phyloP scores from a whole-genome alignment of 2,888 invertebrate species.

The Julus scanicus region DNA sequence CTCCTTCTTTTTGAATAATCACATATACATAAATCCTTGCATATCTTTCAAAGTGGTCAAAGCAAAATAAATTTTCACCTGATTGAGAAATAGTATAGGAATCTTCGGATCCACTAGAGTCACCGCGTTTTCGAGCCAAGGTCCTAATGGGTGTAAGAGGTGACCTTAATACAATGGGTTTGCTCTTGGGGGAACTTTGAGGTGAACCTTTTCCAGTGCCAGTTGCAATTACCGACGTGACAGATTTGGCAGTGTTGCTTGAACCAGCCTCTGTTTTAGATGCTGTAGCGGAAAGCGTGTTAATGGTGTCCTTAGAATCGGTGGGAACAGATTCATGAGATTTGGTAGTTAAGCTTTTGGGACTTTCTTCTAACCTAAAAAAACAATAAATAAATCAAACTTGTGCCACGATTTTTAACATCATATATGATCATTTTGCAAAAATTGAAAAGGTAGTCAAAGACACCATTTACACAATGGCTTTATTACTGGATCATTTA shows the following conservation, averaged over 20 bases:
- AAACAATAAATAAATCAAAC: too few species aligned
- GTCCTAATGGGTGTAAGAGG: constrained; percentile 59
- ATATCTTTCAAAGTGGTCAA: too few species aligned
- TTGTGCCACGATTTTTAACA: too few species aligned
- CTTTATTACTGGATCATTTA: too few species aligned
- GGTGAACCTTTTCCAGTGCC: not conserved
- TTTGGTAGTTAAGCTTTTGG: not conserved
- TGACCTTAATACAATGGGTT: constrained; percentile 54
- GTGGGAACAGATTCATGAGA: not conserved
- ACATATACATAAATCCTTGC: too few species aligned
- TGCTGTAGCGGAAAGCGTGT: not conserved
- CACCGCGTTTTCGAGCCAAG: constrained; percentile 56
- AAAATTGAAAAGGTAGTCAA: too few species aligned
- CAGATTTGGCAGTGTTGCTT: not conserved
- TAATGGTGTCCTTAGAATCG: not conserved
- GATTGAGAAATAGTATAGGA: constrained; percentile 62
- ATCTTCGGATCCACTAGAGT: constrained; percentile 63
- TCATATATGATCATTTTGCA: too few species aligned
- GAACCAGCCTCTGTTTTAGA: not conserved
- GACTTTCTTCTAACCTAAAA: not conserved
- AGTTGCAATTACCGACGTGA: not conserved
- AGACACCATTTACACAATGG: too few species aligned
- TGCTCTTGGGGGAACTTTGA: not conserved
- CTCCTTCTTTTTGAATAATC: too few species aligned
- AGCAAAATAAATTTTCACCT: constrained; percentile 56